These are phyloP conservation scores for Gadus chalcogrammus DNA, from an alignment of 2,113 vertebrate genomes.

Conservation along the genomic window DNA sequence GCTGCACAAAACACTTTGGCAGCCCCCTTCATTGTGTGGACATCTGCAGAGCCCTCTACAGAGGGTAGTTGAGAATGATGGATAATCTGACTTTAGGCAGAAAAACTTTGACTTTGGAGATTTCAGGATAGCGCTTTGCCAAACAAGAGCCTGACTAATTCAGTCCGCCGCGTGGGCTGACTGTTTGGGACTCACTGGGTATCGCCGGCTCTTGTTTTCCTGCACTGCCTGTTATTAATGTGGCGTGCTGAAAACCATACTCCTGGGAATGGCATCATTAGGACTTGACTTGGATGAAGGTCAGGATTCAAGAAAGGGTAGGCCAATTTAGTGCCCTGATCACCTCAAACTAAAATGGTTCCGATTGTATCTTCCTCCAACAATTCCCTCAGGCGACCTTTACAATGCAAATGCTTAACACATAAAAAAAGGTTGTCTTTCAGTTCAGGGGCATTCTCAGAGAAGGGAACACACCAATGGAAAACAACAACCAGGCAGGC, in stretches of 20 bases:
- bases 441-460: too few species aligned
- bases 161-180: background rate
- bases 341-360: conserved; percentile 29
- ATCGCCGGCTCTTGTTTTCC: background rate
- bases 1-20: conserved; percentile 40
- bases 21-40: conserved; percentile 12
- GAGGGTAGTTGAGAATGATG: conserved; percentile 8
- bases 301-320: conserved; percentile 23
- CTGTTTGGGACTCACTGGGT: background rate
- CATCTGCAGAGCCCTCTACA: conserved; percentile 31
- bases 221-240: conserved; percentile 1
- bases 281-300: conserved; percentile 16
- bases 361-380: conserved; percentile 12
- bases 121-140: too few species aligned
- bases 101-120: background rate
- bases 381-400: conserved; percentile 16
- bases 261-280: conserved; percentile 20
- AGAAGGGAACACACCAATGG: too few species aligned
- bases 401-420: conserved; percentile 20
- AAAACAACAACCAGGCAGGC: too few species aligned
- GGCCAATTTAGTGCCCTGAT: conserved; percentile 10
- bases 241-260: background rate
- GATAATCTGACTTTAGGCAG: background rate
- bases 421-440: background rate
- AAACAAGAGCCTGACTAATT: background rate